A percentile compares a stretch with the other conserved stretches of the same genome.
Conservation (phyloP, 2,113 vertebrate genomes). For the Andinoacara biseriatus region DNA sequence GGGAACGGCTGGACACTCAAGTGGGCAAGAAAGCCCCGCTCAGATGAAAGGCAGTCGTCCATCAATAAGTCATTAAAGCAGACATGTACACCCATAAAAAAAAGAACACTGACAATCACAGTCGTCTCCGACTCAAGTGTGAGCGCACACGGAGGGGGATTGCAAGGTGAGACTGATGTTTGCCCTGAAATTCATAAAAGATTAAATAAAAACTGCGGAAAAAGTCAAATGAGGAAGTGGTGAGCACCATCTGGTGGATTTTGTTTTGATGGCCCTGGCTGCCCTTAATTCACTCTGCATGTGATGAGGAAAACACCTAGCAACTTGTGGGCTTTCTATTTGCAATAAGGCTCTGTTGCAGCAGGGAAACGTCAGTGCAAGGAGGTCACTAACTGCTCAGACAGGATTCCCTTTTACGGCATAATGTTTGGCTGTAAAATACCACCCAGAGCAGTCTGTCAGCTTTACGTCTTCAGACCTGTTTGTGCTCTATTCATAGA, state of each 20-base stretch:
- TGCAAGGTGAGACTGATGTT: constrained; percentile 33
- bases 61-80: constrained; percentile 77
- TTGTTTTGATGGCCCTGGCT: constrained; percentile 17
- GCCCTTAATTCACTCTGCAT: background rate
- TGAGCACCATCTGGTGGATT: constrained; percentile 72
- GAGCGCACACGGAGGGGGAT: background rate
- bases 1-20: constrained; percentile 71
- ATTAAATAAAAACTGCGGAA: constrained; percentile 21
- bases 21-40: constrained; percentile 59
- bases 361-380: background rate
- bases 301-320: constrained; percentile 9
- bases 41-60: constrained; percentile 75
- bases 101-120: constrained; percentile 48
- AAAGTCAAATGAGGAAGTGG: constrained; percentile 46
- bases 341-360: constrained; percentile 27
- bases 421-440: constrained; percentile 51
- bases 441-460: constrained; percentile 38
- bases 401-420: constrained; percentile 58
- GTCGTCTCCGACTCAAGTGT: constrained; percentile 21
- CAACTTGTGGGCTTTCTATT: background rate
- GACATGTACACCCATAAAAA: constrained; percentile 46
- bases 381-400: constrained; percentile 53
- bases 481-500: constrained; percentile 43
- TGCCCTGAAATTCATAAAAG: constrained; percentile 50
- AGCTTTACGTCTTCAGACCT: constrained; percentile 32